phyloP scores from a whole-genome alignment of 2,888 invertebrate species.

The Mactromeris polynyma region DNA sequence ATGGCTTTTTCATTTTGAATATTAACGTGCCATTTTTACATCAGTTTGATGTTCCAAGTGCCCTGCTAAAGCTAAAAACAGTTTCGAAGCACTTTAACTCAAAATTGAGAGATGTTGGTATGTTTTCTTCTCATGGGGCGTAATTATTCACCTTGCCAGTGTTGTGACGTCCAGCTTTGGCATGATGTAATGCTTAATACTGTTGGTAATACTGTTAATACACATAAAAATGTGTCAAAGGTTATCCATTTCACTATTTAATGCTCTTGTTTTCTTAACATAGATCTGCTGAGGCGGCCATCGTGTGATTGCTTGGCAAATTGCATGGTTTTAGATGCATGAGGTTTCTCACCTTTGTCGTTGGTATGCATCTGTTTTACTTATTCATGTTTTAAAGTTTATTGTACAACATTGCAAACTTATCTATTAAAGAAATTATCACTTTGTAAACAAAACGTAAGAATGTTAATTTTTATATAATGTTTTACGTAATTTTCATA shows the following conservation, averaged over 20 bases:
- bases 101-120: slow-evolving; percentile 37
- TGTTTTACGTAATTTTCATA: neutral
- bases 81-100: slow-evolving; percentile 8
- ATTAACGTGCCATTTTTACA: slow-evolving; percentile 35
- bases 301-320: slow-evolving; percentile 25
- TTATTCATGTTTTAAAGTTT: neutral
- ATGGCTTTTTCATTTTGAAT: slow-evolving; percentile 27
- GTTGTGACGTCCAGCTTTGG: slow-evolving; percentile 44
- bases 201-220: neutral
- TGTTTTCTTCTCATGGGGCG: slow-evolving; percentile 72
- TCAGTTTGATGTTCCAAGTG: slow-evolving; percentile 21
- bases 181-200: slow-evolving; percentile 38
- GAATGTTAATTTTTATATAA: neutral
- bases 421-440: neutral
- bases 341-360: slow-evolving; percentile 19
- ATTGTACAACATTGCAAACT: neutral
- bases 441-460: neutral
- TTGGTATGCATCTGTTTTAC: slow-evolving; percentile 1
- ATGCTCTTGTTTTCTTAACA: slow-evolving; percentile 32
- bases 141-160: slow-evolving; percentile 35
- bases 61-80: slow-evolving; percentile 25
- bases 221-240: slow-evolving; percentile 24
- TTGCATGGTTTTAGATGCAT: slow-evolving; percentile 34
- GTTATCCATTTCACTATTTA: slow-evolving; percentile 44
- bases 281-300: slow-evolving; percentile 46